phyloP scores from a whole-genome alignment of 2,888 invertebrate genomes.

The Limnephilus auricula region DNA sequence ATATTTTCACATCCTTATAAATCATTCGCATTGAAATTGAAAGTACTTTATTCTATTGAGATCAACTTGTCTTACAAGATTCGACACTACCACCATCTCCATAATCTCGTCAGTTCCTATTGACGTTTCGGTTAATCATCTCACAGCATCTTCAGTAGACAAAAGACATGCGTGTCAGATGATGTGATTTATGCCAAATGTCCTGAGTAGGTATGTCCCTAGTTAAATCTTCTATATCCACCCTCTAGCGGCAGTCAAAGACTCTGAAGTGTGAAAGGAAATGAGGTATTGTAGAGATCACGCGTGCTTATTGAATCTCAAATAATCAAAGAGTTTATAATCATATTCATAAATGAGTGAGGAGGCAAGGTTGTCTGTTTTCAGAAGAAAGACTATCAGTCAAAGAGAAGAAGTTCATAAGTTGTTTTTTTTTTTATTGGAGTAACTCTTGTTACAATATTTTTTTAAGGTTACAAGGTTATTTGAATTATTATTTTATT shows the following conservation, averaged over 20 bases:
- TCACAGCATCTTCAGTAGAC: neutral
- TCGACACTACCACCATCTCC: constrained; percentile 2
- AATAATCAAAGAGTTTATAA: neutral
- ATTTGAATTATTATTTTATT: too few relatives aligned
- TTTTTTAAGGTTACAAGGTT: too few relatives aligned
- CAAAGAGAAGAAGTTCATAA: neutral
- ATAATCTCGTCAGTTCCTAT: constrained; percentile 7
- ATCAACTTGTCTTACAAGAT: constrained; percentile 6
- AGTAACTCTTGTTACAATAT: too few relatives aligned
- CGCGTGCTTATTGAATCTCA: neutral
- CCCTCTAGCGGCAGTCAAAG: neutral
- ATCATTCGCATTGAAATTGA: neutral
- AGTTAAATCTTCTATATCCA: neutral
- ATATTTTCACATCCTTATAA: neutral
- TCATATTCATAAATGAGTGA: neutral
- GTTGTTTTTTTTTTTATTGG: too few relatives aligned
- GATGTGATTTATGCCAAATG: neutral
- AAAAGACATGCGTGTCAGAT: constrained; percentile 24
- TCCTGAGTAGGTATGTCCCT: neutral
- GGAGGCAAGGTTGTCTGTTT: neutral
- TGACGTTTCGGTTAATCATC: constrained; percentile 37
- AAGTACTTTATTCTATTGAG: neutral
- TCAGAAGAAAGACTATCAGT: neutral
- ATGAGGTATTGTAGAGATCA: neutral
- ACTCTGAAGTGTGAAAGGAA: constrained; percentile 3